Conservation (phyloP, 2,888 invertebrate genomes). For the Hirtodrosophila confusa region DNA sequence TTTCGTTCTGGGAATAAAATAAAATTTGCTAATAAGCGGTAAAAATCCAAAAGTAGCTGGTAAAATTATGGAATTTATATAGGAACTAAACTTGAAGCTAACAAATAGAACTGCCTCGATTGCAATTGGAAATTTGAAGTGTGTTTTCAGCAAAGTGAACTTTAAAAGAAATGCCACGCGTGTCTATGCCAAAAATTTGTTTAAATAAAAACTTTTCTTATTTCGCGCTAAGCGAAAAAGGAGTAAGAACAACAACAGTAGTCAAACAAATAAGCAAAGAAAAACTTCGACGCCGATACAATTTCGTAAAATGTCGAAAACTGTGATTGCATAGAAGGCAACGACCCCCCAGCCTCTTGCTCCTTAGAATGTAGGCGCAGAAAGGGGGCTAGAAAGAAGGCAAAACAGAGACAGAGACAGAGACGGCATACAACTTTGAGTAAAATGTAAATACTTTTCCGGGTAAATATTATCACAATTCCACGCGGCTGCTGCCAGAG, state of each 20-base stretch:
- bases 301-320: conserved; percentile 77
- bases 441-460: conserved; percentile 81
- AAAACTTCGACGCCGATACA: conserved; percentile 80
- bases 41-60: neutral
- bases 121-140: conserved; percentile 11
- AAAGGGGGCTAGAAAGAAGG: neutral
- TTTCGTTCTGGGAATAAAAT: neutral
- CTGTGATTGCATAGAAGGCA: conserved; percentile 67
- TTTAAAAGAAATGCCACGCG: conserved; percentile 56
- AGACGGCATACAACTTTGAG: conserved; percentile 60
- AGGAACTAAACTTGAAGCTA: neutral
- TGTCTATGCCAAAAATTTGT: conserved; percentile 65
- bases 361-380: conserved; percentile 1
- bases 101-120: neutral
- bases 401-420: conserved; percentile 10
- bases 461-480: conserved; percentile 82
- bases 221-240: conserved; percentile 65
- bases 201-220: conserved; percentile 80
- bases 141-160: conserved; percentile 20
- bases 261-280: conserved; percentile 61
- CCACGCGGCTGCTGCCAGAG: conserved; percentile 52
- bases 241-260: conserved; percentile 55
- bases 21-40: conserved; percentile 13
- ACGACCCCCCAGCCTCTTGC: neutral
- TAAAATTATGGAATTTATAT: neutral